These are phyloP conservation scores for Thinocorus orbignyianus DNA, from an alignment of 2,113 vertebrate species.

Conservation along the genomic window DNA sequence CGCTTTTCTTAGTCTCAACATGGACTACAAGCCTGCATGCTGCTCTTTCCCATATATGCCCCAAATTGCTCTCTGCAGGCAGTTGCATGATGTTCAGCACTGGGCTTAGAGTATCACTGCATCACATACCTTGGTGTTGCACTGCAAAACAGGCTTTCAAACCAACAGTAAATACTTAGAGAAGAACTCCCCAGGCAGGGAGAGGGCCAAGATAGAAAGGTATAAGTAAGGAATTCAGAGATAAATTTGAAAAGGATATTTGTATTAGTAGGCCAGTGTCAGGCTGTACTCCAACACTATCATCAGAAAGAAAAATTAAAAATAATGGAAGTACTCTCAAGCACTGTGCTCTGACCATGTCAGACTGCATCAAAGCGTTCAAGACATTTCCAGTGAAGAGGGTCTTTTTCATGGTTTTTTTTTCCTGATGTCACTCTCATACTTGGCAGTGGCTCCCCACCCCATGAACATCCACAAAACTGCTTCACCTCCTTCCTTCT, in stretches of 20 bases:
- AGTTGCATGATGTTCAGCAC: not conserved
- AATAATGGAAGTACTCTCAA: not conserved
- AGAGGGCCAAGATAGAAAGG: not conserved
- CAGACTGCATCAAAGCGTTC: not conserved
- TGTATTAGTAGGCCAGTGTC: not conserved
- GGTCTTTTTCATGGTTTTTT: not conserved
- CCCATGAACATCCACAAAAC: not conserved
- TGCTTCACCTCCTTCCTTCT: not conserved
- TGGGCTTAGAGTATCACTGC: not conserved
- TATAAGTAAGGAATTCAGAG: not conserved
- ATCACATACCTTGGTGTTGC: not conserved
- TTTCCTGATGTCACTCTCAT: not conserved
- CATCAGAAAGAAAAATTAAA: not conserved
- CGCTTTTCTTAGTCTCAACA: not conserved
- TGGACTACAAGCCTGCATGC: not conserved
- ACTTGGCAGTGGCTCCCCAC: not conserved
- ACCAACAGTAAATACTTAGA: not conserved
- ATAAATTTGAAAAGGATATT: not conserved
- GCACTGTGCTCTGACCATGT: not conserved
- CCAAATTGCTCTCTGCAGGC: not conserved
- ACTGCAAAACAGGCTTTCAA: not conserved
- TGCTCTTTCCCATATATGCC: not conserved
- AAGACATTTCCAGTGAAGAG: not conserved
- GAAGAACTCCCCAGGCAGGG: not conserved
- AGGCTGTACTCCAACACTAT: not conserved